These are phyloP conservation scores for Cotesia glomerata DNA, from an alignment of 1,140 invertebrate species.

Conservation along the genomic window DNA sequence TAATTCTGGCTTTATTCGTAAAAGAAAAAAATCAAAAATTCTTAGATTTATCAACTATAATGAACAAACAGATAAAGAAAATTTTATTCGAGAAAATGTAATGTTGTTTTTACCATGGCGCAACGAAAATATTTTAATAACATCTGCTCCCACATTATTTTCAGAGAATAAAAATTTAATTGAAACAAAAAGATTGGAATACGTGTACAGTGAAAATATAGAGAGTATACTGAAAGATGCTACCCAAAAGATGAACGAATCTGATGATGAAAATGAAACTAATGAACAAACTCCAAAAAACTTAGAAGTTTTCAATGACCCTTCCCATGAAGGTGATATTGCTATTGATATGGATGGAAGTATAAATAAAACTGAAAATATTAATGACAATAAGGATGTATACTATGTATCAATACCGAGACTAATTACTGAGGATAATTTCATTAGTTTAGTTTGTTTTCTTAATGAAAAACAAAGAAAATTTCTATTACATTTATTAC, in stretches of 20 bases:
- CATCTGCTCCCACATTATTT: slow-evolving; percentile 26
- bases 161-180: slow-evolving; percentile 6
- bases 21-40: slow-evolving; percentile 2
- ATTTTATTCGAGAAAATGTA: slow-evolving; percentile 40
- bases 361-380: no score
- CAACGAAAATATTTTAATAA: slow-evolving; percentile 38
- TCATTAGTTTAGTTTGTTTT: not conserved
- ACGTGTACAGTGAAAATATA: slow-evolving; percentile 11
- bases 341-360: no score
- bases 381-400: no score
- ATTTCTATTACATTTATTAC: slow-evolving; percentile 32
- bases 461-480: slow-evolving; percentile 26
- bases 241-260: not conserved
- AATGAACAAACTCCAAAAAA: not conserved
- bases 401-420: not conserved
- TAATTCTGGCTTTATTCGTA: not conserved
- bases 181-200: slow-evolving; percentile 13
- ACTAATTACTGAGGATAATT: slow-evolving; percentile 1
- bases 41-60: slow-evolving; percentile 29
- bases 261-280: not conserved
- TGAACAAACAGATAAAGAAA: slow-evolving; percentile 32
- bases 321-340: no score
- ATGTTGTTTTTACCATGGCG: slow-evolving; percentile 39
- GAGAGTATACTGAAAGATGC: not conserved
- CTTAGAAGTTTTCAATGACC: no score